Conservation (phyloP, 1,140 invertebrate species). For the Babylonia areolata region DNA sequence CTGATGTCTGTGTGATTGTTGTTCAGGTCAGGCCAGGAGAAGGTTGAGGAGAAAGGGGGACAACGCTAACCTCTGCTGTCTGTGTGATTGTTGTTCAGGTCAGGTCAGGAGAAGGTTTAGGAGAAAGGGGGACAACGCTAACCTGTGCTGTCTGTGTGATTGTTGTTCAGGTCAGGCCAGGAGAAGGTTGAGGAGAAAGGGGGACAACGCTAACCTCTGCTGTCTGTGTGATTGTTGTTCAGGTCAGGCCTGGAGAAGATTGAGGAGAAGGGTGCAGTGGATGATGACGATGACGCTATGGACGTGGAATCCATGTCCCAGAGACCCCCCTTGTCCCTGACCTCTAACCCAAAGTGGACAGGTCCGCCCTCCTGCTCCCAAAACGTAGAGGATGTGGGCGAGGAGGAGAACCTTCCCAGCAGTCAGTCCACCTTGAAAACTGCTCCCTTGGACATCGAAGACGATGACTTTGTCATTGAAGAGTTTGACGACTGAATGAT, state of each 20-base stretch:
- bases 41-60: no score
- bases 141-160: not conserved
- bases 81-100: no score
- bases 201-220: no score
- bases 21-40: no score
- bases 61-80: no score
- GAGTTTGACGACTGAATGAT: slow-evolving; percentile 64
- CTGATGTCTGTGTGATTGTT: no score
- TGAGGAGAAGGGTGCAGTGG: slow-evolving; percentile 51
- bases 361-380: not conserved
- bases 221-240: not conserved
- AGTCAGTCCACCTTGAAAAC: slow-evolving; percentile 57
- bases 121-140: no score
- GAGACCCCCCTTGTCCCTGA: not conserved
- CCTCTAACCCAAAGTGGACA: not conserved
- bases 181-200: slow-evolving; percentile 54
- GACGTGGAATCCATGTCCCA: not conserved
- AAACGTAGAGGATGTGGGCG: not conserved
- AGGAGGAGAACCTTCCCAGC: slow-evolving; percentile 49
- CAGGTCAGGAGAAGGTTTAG: no score
- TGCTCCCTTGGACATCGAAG: slow-evolving; percentile 46
- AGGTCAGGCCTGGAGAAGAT: slow-evolving; percentile 47
- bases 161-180: no score
- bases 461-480: slow-evolving; percentile 60
- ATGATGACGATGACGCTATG: slow-evolving; percentile 18